A percentile compares a stretch with the other conserved stretches of the same genome.
These are phyloP conservation scores for Loripinus fragilis DNA, from an alignment of 2,888 invertebrate species.

Conservation along the genomic window DNA sequence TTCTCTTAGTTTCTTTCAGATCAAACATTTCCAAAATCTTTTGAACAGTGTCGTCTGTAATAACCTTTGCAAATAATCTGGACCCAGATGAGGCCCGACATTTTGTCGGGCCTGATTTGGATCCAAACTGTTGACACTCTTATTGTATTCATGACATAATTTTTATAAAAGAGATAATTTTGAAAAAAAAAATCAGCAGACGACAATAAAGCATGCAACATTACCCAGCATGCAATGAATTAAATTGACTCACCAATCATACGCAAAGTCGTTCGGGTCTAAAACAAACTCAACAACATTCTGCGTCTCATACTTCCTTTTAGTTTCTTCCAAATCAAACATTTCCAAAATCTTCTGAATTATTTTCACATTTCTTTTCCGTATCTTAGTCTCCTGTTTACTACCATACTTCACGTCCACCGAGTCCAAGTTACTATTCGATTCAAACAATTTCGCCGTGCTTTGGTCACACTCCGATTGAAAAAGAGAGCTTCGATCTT, in stretches of 20 bases:
- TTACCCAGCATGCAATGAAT: too few species aligned
- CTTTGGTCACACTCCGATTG: constrained; percentile 9
- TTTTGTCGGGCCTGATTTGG: too few species aligned
- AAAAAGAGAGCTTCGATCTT: constrained; percentile 8
- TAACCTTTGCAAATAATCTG: too few species aligned
- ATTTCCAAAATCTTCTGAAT: constrained; percentile 54
- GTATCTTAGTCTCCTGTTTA: constrained; percentile 36
- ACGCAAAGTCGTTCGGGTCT: constrained; percentile 61
- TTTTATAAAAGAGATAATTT: too few species aligned
- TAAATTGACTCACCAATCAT: constrained; percentile 55
- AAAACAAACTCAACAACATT: constrained; percentile 56
- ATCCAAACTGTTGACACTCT: background rate
- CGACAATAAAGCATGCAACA: too few species aligned
- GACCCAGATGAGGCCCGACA: too few species aligned
- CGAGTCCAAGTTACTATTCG: constrained; percentile 30
- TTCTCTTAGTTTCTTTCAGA: constrained; percentile 56
- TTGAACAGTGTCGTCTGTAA: too few species aligned
- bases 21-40: constrained; percentile 58
- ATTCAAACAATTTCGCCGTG: constrained; percentile 43
- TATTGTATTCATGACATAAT: too few species aligned
- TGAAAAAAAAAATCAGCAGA: too few species aligned
- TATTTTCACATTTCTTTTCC: constrained; percentile 47
- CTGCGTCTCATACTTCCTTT: constrained; percentile 53
- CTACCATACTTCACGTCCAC: constrained; percentile 17
- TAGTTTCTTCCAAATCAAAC: constrained; percentile 60